Percentiles rank a stretch among this genome's conserved stretches.
Conservation (phyloP, 2,797 vertebrate species). For the Galago senegalensis region DNA sequence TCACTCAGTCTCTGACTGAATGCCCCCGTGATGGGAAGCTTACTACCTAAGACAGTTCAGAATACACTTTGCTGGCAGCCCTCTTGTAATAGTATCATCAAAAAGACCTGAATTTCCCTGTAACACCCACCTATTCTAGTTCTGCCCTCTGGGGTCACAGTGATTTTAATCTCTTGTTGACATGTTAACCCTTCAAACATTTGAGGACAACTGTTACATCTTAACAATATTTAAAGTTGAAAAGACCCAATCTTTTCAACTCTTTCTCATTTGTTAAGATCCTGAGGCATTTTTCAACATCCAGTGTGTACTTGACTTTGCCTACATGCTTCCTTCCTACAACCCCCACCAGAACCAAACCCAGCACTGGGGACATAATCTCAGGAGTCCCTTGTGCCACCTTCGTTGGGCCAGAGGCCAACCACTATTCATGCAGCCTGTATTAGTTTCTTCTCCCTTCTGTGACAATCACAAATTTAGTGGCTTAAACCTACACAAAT, state of each 20-base stretch:
- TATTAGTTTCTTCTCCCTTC: background rate
- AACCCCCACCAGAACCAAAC: background rate
- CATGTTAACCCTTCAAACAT: background rate
- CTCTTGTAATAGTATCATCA: background rate
- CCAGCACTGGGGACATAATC: background rate
- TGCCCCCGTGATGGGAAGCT: background rate
- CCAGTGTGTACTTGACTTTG: background rate
- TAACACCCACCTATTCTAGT: background rate
- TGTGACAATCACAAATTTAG: background rate
- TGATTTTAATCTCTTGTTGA: background rate
- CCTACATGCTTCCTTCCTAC: background rate
- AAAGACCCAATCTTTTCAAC: background rate
- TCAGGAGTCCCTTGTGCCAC: rapidly evolving
- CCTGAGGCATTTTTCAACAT: background rate
- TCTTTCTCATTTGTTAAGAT: background rate
- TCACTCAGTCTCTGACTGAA: background rate
- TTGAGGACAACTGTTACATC: background rate
- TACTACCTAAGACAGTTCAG: background rate
- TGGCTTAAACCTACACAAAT: background rate
- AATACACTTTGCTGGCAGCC: background rate
- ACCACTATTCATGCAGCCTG: background rate
- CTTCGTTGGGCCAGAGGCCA: background rate
- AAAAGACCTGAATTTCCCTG: background rate
- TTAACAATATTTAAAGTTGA: background rate
- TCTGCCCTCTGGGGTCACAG: background rate